Conservation (phyloP, 1,140 invertebrate species). For the Apolygus lucorum region DNA sequence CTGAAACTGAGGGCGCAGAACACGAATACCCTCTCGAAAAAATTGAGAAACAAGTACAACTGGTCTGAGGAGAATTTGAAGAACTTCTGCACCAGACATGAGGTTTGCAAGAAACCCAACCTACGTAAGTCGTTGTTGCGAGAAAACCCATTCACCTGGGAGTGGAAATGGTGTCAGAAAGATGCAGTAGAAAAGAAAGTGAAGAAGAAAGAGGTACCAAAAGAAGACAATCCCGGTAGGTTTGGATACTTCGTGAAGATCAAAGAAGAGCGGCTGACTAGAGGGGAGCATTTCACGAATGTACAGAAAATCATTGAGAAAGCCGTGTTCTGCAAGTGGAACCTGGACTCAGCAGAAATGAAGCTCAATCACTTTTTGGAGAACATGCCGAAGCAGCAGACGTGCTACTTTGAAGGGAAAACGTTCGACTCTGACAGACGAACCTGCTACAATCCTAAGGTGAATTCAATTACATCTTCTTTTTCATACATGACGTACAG, state of each 20-base stretch:
- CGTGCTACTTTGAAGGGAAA: background rate
- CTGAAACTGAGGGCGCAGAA: background rate
- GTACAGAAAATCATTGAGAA: background rate
- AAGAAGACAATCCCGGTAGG: background rate
- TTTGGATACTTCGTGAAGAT: background rate
- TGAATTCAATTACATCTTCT: no score
- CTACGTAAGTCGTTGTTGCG: background rate
- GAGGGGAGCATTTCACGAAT: background rate
- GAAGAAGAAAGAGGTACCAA: background rate
- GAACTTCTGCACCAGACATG: background rate
- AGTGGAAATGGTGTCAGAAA: background rate
- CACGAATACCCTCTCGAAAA: background rate
- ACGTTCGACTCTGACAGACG: background rate
- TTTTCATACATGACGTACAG: no score
- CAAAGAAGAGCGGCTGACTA: background rate
- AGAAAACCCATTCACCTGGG: background rate
- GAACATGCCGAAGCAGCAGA: background rate
- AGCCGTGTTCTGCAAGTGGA: background rate
- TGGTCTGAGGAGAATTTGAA: background rate
- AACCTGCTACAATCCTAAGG: background rate
- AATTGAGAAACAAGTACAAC: background rate
- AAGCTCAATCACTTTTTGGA: background rate
- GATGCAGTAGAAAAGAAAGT: background rate
- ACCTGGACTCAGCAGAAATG: background rate
- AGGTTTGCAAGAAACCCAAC: background rate